phyloP scores from a whole-genome alignment of 2,797 vertebrate species.

The Poeciliopsis gracilis region DNA sequence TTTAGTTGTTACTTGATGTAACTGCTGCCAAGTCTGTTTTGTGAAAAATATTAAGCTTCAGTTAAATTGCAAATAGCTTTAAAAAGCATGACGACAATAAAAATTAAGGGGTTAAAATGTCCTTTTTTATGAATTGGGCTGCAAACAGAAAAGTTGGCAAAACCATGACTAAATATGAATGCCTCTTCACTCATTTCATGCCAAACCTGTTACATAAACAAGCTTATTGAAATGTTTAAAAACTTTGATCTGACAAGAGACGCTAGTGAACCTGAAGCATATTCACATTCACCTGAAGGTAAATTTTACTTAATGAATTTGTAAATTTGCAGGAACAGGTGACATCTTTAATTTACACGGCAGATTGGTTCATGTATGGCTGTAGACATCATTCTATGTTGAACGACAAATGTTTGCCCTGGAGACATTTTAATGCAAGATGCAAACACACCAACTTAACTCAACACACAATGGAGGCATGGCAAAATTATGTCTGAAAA shows the following conservation, averaged over 20 bases:
- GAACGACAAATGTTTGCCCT: neutral
- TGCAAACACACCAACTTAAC: neutral
- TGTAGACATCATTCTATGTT: neutral
- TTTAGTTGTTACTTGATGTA: neutral
- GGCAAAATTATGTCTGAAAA: neutral
- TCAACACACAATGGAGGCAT: neutral
- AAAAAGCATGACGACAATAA: neutral
- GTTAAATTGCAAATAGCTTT: neutral
- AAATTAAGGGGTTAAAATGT: neutral
- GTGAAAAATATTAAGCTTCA: neutral
- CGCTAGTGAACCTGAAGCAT: neutral
- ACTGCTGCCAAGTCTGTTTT: neutral
- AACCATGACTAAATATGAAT: neutral
- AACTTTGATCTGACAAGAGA: neutral
- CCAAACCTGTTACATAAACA: neutral
- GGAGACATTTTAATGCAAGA: neutral
- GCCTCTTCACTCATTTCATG: neutral
- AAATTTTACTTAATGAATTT: neutral
- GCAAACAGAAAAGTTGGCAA: neutral
- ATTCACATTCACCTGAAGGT: neutral
- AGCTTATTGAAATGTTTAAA: constrained; percentile 2
- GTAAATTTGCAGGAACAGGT: neutral
- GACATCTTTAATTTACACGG: neutral
- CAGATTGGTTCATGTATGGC: neutral
- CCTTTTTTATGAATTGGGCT: neutral